Base-by-base conservation (phyloP, 2,797 vertebrate species). In the Coccyzus lansbergi region DNA sequence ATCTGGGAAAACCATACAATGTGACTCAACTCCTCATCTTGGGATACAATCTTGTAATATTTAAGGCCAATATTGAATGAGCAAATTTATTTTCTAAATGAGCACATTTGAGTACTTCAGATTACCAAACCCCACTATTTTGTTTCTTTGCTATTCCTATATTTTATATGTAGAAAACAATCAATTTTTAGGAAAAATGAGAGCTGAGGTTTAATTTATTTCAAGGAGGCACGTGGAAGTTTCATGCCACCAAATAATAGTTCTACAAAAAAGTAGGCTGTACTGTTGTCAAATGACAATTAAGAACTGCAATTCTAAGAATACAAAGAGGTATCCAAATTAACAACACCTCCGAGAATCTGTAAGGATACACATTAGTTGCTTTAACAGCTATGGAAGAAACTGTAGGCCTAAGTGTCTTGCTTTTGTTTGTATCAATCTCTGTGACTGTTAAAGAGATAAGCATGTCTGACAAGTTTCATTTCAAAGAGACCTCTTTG, bases 391-490 rank as follows among this genome's bases (percentile, higher is more conserved):
- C 44, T 40, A 1, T 51, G 34, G 60, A 69, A 78, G 40, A 80
- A 94, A 74, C 6, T 26, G 19, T 52, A 79, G 24, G 29, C 29
- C 46, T 70, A 70, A 67, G 62, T 40, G 60, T 60, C 22, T 68
- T 83, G n/a, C 70, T 86, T 55, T 74, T 87, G 38, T 82, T 97
- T 87, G 28, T 62, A 93, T 92, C 88, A 67, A 17, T 95, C 87
- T 77, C 33, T 64, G 81, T 74, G 71, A 71, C 20, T 92, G 76
- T 92, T 96, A 89, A 94, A 92, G 62, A 33, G 4, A 42, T 85
- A 95, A 94, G 86, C 86, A 72, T 78, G 52, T 88, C 93, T 96
- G 93, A 92, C 90, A 91, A 92, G 84, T 90, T 90, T 95, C 70
- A 95, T 96, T 95, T 93, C 75, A 89, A 95, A 92, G 83, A 81